phyloP scores from a whole-genome alignment of 2,888 invertebrate species.

The Drosophila sordidula region DNA sequence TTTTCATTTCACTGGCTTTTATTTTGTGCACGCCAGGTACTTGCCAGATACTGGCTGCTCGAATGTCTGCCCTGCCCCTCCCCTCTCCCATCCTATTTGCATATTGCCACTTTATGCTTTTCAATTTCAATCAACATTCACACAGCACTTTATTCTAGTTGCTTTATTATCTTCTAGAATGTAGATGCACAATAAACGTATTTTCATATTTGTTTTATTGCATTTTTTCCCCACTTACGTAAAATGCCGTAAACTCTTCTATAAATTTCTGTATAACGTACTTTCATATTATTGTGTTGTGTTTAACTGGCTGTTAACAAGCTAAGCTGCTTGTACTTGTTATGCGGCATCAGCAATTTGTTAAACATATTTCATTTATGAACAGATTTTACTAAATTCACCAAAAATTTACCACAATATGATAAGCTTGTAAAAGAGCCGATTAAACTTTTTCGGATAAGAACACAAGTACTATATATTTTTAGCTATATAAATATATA shows the following conservation, averaged over 20 bases:
- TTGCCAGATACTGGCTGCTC: slow-evolving; percentile 6
- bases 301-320: slow-evolving; percentile 1
- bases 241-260: background rate
- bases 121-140: slow-evolving; percentile 67
- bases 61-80: background rate
- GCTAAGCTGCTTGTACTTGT: slow-evolving; percentile 2
- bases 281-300: slow-evolving; percentile 13
- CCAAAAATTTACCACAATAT: no score
- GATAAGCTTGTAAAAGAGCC: no score
- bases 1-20: slow-evolving; percentile 52
- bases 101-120: slow-evolving; percentile 70
- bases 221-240: slow-evolving; percentile 12
- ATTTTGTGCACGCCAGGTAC: slow-evolving; percentile 18
- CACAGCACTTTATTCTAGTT: slow-evolving; percentile 47
- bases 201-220: slow-evolving; percentile 14
- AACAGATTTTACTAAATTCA: no score
- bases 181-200: slow-evolving; percentile 27
- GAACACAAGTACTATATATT: no score
- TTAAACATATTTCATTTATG: background rate
- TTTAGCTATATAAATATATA: no score
- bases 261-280: background rate
- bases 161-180: slow-evolving; percentile 34
- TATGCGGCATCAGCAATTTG: background rate
- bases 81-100: slow-evolving; percentile 22
- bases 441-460: no score